A percentile compares a stretch with the other conserved stretches of the same genome.
These are phyloP conservation scores for Characodon lateralis DNA, from an alignment of 2,797 vertebrate genomes.

Conservation along the genomic window DNA sequence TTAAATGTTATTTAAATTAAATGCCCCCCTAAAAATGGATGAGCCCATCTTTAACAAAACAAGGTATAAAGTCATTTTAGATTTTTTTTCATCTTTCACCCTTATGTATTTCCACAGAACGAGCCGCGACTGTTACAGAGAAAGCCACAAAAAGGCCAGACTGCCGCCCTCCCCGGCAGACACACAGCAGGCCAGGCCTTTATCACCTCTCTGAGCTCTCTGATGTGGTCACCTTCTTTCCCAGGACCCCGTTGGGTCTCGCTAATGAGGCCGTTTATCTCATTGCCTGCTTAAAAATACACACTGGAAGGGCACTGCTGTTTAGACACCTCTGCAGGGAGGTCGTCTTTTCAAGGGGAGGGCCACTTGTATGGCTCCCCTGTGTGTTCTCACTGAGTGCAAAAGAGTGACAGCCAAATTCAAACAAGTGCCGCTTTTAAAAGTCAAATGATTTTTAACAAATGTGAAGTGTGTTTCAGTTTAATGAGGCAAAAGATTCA, in stretches of 20 bases:
- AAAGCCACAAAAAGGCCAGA: constrained; percentile 49
- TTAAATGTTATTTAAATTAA: neutral
- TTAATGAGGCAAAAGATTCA: neutral
- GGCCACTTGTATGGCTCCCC: constrained; percentile 19
- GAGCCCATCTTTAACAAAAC: neutral
- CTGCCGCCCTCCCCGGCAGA: constrained; percentile 9
- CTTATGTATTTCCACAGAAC: constrained; percentile 9
- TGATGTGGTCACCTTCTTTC: constrained; percentile 63
- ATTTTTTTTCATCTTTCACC: neutral
- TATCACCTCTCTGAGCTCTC: constrained; percentile 49
- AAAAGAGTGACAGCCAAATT: neutral
- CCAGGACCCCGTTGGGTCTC: constrained; percentile 41
- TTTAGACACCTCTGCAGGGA: constrained; percentile 33
- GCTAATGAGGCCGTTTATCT: constrained; percentile 60
- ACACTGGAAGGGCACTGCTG: constrained; percentile 47
- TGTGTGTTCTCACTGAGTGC: constrained; percentile 28
- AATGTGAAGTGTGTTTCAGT: neutral
- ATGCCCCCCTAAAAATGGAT: neutral
- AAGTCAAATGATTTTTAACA: neutral
- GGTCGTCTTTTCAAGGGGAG: constrained; percentile 15
- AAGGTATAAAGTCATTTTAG: neutral
- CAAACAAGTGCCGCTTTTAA: neutral
- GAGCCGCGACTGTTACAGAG: constrained; percentile 13
- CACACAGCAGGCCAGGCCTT: constrained; percentile 45
- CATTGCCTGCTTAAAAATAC: constrained; percentile 51